These are phyloP conservation scores for Drosophila bipectinata DNA, from an alignment of 1,140 invertebrate genomes.

Conservation along the genomic window DNA sequence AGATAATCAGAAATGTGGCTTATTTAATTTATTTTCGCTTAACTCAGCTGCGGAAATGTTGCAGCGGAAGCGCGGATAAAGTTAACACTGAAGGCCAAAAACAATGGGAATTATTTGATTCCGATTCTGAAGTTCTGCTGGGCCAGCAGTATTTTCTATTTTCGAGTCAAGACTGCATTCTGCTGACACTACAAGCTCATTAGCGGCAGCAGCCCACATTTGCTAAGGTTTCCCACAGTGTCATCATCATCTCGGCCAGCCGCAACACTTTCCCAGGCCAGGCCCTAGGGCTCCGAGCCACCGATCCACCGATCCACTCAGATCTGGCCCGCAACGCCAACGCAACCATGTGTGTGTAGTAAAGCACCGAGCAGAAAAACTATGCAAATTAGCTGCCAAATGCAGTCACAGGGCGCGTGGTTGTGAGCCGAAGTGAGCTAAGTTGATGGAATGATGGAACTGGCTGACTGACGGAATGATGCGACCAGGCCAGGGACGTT, in stretches of 20 bases:
- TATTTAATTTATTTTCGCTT: conserved; percentile 44
- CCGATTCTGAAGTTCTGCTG: conserved; percentile 30
- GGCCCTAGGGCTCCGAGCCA: conserved; percentile 52
- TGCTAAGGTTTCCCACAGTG: conserved; percentile 78
- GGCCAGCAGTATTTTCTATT: conserved; percentile 45
- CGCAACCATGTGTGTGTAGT: conserved; percentile 33
- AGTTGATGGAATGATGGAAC: conserved; percentile 23
- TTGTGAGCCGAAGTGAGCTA: conserved; percentile 35
- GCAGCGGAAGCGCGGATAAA: conserved; percentile 46
- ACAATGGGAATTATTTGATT: conserved; percentile 23
- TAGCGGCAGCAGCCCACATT: conserved; percentile 71
- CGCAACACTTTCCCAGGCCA: conserved; percentile 74
- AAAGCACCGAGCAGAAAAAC: conserved; percentile 46
- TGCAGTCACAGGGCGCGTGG: conserved; percentile 57
- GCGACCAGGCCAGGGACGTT: conserved; percentile 36
- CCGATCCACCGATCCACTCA: conserved; percentile 5
- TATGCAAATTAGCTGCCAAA: conserved; percentile 78
- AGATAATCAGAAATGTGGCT: conserved; percentile 35
- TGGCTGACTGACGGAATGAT: conserved; percentile 32
- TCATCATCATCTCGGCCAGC: conserved; percentile 58
- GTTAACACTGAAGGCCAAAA: conserved; percentile 15
- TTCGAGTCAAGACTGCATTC: conserved; percentile 4
- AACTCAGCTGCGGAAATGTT: conserved; percentile 46
- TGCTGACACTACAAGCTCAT: conserved; percentile 72
- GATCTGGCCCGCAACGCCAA: conserved; percentile 62